Conservation (phyloP, 2,113 vertebrate genomes). For the Narcine bancroftii region DNA sequence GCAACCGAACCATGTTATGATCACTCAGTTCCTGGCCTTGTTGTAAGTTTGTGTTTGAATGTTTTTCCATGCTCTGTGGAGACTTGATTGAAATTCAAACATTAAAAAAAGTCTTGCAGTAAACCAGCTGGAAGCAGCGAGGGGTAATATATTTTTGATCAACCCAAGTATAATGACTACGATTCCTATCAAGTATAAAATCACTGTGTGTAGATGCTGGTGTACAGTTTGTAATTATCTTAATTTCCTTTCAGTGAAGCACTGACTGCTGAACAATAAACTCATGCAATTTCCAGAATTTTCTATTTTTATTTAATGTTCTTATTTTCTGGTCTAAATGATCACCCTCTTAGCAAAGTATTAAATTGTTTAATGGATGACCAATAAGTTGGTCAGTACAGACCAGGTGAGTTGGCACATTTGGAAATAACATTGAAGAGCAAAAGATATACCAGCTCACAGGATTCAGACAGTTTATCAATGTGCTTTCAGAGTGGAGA, state of each 20-base stretch:
- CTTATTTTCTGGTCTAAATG: neutral
- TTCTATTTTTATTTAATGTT: neutral
- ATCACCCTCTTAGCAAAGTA: neutral
- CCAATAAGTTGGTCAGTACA: too few relatives aligned
- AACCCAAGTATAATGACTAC: neutral
- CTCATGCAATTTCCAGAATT: neutral
- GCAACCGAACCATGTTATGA: neutral
- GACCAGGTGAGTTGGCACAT: too few relatives aligned
- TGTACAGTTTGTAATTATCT: neutral
- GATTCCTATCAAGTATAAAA: neutral
- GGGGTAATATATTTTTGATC: neutral
- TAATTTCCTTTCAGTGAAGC: neutral
- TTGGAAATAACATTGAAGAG: neutral
- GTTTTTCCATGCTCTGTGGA: neutral
- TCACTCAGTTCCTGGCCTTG: neutral
- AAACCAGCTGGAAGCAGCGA: neutral
- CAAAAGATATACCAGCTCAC: neutral
- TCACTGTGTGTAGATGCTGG: neutral
- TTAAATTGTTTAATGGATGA: neutral
- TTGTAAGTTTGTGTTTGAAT: neutral
- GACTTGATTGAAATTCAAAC: neutral
- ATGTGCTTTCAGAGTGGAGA: neutral
- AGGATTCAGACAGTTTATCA: neutral
- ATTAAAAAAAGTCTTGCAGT: neutral
- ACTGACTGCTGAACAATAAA: neutral